A percentile compares a stretch with the other conserved stretches of the same genome.
These are phyloP conservation scores for Rutilus rutilus DNA, from an alignment of 2,113 vertebrate genomes.

Conservation along the genomic window DNA sequence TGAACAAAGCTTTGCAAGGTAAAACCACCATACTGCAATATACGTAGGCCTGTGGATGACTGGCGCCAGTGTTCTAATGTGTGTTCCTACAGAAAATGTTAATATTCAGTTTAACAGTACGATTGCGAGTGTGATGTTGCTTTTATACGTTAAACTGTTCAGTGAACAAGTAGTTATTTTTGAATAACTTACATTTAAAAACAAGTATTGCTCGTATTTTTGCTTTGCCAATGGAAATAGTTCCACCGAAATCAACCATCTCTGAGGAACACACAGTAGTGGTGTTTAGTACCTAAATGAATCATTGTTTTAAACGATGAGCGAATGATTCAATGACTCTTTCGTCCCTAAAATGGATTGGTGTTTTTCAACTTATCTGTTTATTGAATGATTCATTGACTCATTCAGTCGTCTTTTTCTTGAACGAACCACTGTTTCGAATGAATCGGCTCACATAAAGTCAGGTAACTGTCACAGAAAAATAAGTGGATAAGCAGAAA, in stretches of 20 bases:
- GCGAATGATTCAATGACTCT: background rate
- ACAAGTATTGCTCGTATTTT: background rate
- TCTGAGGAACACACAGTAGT: too few species aligned
- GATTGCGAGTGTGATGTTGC: background rate
- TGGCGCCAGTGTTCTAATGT: background rate
- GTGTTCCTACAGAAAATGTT: background rate
- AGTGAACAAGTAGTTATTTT: background rate
- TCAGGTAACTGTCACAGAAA: background rate
- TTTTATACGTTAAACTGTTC: background rate
- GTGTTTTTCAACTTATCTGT: too few species aligned
- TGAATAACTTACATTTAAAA: background rate
- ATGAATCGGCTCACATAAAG: background rate
- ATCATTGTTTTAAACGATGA: background rate
- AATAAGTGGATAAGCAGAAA: background rate
- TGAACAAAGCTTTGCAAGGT: background rate
- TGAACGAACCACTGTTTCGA: background rate
- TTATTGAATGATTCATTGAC: background rate
- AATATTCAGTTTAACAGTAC: background rate
- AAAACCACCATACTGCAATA: background rate
- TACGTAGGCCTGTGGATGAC: background rate
- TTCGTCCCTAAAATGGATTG: background rate
- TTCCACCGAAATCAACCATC: background rate
- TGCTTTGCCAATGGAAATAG: background rate
- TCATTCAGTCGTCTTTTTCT: background rate
- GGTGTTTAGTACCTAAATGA: background rate